Evolutionary conservation across 2,797 vertebrate species (phyloP).

Genomic region (Schizopygopsis pylzovi): DNA sequence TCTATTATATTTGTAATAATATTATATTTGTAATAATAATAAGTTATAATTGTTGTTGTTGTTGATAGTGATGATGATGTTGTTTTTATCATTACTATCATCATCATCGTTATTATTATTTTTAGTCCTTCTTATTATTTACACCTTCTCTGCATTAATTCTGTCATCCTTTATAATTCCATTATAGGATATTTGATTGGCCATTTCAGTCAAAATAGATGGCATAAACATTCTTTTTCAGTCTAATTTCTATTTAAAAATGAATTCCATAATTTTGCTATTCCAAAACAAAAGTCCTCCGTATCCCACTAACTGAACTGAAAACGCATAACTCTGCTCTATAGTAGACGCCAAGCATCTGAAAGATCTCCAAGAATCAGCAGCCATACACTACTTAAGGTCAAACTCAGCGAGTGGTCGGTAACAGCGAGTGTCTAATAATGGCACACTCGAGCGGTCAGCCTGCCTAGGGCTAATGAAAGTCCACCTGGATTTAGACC

Average conservation of each 20-base stretch:
- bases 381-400: background rate
- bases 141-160: background rate
- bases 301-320: background rate
- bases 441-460: background rate
- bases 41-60: background rate
- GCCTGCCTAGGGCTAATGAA: background rate
- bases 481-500: constrained; percentile 33
- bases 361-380: background rate
- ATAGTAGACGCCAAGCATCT: background rate
- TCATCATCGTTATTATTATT: background rate
- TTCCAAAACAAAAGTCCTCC: background rate
- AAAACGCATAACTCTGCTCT: background rate
- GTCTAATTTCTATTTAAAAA: background rate
- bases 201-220: background rate
- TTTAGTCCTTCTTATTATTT: background rate
- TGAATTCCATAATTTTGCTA: background rate
- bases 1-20: background rate
- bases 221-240: background rate
- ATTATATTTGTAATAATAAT: background rate
- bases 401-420: background rate
- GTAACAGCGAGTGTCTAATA: background rate
- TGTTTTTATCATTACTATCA: background rate
- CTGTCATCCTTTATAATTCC: background rate
- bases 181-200: background rate
- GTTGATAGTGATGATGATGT: background rate